Percentiles rank a stretch among this genome's conserved stretches.
phyloP scores from a whole-genome alignment of 2,888 invertebrate species.

The Thecocarcelia acutangulata region DNA sequence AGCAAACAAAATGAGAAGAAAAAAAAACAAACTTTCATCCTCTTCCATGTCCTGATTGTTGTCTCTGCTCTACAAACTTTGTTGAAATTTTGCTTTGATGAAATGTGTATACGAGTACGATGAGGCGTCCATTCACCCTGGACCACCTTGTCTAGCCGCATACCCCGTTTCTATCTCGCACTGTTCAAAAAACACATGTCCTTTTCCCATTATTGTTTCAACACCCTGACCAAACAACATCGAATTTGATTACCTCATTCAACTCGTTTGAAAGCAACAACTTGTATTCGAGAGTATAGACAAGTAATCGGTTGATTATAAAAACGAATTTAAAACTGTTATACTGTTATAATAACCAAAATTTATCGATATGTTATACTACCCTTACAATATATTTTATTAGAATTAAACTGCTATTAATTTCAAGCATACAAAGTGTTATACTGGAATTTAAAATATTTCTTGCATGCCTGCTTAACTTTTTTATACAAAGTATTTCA shows the following conservation, averaged over 20 bases:
- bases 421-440: too few relatives aligned
- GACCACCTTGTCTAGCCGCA: conserved; percentile 71
- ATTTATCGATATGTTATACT: too few relatives aligned
- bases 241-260: not conserved
- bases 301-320: not conserved
- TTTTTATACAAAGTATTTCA: too few relatives aligned
- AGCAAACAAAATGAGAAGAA: too few relatives aligned
- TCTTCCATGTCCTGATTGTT: not conserved
- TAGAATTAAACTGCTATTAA: too few relatives aligned
- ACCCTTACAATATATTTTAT: not conserved
- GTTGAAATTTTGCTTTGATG: not conserved
- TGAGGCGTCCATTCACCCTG: conserved; percentile 71
- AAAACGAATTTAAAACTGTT: not conserved
- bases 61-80: conserved; percentile 9
- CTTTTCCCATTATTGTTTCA: conserved; percentile 46
- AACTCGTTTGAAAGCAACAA: too few relatives aligned
- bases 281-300: too few relatives aligned
- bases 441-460: too few relatives aligned
- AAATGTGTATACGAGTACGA: conserved; percentile 30
- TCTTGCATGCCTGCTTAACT: too few relatives aligned
- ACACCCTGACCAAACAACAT: conserved; percentile 3
- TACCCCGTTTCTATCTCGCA: conserved; percentile 28
- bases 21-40: conserved; percentile 1
- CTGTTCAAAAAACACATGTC: conserved; percentile 45
- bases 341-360: not conserved